Base-by-base conservation (phyloP, 2,797 vertebrate species). In the Odontamblyopus lacepedii region DNA sequence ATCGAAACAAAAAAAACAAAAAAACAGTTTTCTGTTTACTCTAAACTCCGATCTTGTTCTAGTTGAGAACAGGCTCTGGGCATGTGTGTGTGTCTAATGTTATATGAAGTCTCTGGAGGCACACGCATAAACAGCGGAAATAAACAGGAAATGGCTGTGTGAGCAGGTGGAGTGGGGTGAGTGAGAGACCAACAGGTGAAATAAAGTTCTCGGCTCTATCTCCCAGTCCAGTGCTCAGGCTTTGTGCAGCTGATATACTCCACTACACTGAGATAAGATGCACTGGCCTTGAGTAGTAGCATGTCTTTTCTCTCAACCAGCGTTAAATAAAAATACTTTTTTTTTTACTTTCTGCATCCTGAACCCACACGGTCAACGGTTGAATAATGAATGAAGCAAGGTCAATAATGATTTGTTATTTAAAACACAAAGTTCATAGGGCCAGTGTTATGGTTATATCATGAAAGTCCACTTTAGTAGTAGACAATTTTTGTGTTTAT, bases 191-290 rank as follows among this genome's bases (percentile, higher is more conserved):
- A 79, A 51, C 76, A 84, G 81, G 84, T 78, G 73, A 80, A 83
- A 90, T 91, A 84, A 92, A 92, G 88, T 90, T 38, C 89, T 91
- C 88, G 86, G 84, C 82, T 86, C 87, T 84, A 87, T 90, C 88
- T 87, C 80, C 76, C 86, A 86, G 77, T 78, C 77, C 74, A 91
- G 84, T 55, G 79, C 80, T 79, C 83, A 83, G 90, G 82, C 87
- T 91, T 82, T 87, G 75, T 89, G 83, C 71, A 88, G 84, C 70
- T 70, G 83, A 88, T 82, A 81, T 81, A 88, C 84, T 87, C 83
- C 71, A 80, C 80, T 87, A 79, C 89, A 85, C 84, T 74, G 71
- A 6, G 15, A 62, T 85, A 83, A 89, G 82, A 78, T 53, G 29
- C 67, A 78, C 82, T 73, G 67, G 55, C 69, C 62, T 57, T 81